These are phyloP conservation scores for Anniella stebbinsi DNA, from an alignment of 2,797 vertebrate genomes.

Conservation along the genomic window DNA sequence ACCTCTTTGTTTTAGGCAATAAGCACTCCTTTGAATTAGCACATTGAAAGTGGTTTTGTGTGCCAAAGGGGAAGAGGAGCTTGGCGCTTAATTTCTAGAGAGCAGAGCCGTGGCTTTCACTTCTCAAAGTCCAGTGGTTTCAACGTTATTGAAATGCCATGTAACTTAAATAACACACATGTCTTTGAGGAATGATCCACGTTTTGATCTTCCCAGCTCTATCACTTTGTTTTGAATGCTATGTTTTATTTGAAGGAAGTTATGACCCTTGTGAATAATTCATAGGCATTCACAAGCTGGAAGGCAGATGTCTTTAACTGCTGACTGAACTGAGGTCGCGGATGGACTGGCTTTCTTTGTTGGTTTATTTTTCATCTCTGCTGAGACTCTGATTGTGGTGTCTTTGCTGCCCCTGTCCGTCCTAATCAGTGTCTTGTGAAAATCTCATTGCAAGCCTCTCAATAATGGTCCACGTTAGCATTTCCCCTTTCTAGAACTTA, in stretches of 20 bases:
- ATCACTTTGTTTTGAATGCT: neutral
- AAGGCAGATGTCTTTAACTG: constrained; percentile 61
- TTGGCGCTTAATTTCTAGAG: neutral
- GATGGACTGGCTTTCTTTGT: constrained; percentile 64
- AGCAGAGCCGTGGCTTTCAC: neutral
- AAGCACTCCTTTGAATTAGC: neutral
- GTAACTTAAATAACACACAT: neutral
- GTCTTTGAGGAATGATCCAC: constrained; percentile 4
- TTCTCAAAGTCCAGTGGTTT: neutral
- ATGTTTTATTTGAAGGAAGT: constrained; percentile 16
- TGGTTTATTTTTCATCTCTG: constrained; percentile 51
- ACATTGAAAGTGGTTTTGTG: neutral
- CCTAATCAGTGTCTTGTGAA: constrained; percentile 39
- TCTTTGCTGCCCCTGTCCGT: constrained; percentile 47
- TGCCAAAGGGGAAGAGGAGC: neutral
- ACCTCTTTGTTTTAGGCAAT: neutral
- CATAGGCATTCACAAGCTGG: constrained; percentile 36
- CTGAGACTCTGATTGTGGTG: constrained; percentile 52
- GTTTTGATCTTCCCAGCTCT: neutral
- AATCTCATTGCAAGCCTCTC: constrained; percentile 44
- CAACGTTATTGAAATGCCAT: neutral
- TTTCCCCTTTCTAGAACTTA: constrained; percentile 39
- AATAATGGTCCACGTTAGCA: constrained; percentile 47
- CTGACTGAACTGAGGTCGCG: constrained; percentile 59
- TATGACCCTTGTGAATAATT: constrained; percentile 53